Conservation (phyloP, 1,140 invertebrate species). For the Platorchestia sp. region DNA sequence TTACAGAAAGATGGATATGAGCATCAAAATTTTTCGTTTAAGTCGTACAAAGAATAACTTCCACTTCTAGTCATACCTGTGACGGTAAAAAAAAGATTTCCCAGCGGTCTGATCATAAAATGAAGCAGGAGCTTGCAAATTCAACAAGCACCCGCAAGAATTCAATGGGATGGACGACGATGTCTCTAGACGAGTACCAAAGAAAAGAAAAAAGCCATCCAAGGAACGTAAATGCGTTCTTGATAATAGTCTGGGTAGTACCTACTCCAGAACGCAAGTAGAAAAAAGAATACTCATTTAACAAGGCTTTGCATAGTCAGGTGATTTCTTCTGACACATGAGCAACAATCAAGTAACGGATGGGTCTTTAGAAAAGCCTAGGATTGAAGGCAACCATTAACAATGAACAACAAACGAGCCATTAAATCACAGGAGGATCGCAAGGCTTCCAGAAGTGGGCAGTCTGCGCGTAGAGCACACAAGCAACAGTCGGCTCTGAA, state of each 20-base stretch:
- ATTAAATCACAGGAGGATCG: slow-evolving; percentile 53
- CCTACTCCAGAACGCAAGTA: neutral
- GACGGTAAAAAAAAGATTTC: neutral
- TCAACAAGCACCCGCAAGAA: neutral
- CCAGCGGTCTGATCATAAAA: neutral
- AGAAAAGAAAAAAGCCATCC: neutral
- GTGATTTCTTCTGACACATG: slow-evolving; percentile 48
- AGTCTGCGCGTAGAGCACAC: neutral
- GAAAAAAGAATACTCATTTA: neutral
- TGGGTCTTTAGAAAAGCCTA: slow-evolving; percentile 53
- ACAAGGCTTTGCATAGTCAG: slow-evolving; percentile 45
- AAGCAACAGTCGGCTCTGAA: neutral
- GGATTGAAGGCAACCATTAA: slow-evolving; percentile 43
- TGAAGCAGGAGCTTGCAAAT: neutral
- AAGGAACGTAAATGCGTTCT: neutral
- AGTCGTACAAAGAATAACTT: neutral
- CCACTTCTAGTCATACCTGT: neutral
- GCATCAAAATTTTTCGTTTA: neutral
- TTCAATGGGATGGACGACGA: neutral
- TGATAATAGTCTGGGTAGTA: neutral
- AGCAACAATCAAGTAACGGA: slow-evolving; percentile 42
- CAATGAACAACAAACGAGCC: slow-evolving; percentile 43
- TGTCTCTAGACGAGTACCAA: neutral
- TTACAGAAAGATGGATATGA: neutral
- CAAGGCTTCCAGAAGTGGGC: slow-evolving; percentile 24